phyloP scores from a whole-genome alignment of 2,888 invertebrate genomes.

The Orthosia cruda region DNA sequence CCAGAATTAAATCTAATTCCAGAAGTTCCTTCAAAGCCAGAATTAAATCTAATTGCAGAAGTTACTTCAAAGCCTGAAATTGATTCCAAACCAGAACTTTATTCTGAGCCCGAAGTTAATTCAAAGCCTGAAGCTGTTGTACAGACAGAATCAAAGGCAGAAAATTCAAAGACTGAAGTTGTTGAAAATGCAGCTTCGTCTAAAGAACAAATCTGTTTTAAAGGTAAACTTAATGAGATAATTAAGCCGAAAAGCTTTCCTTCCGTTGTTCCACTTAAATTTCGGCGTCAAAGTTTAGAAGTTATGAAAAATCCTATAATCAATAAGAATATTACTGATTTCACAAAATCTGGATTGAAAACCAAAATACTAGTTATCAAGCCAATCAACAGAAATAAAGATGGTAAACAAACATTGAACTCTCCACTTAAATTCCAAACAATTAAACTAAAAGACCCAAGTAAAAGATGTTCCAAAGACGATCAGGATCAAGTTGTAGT shows the following conservation, averaged over 20 bases:
- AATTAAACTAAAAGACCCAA: slow-evolving; percentile 94
- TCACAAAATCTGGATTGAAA: slow-evolving; percentile 88
- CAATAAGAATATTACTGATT: slow-evolving; percentile 86
- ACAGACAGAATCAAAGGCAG: not conserved
- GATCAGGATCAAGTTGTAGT: slow-evolving; percentile 86
- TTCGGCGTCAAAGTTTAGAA: slow-evolving; percentile 85
- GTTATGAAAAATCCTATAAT: slow-evolving; percentile 87
- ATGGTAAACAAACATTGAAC: slow-evolving; percentile 77
- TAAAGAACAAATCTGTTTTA: slow-evolving; percentile 58
- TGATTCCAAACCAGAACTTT: not conserved
- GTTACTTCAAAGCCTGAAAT: not conserved
- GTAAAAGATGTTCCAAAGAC: slow-evolving; percentile 76
- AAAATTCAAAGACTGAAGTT: slow-evolving; percentile 44
- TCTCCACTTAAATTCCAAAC: slow-evolving; percentile 86
- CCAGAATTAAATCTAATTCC: not conserved
- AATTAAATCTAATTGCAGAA: not conserved
- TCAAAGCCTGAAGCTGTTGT: slow-evolving; percentile 5
- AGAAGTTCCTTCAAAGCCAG: not conserved
- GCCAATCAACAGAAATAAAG: slow-evolving; percentile 86
- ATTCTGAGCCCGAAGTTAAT: not conserved
- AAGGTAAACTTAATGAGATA: slow-evolving; percentile 60
- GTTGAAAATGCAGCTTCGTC: slow-evolving; percentile 41
- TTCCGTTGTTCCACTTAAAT: slow-evolving; percentile 83
- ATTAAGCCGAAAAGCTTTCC: slow-evolving; percentile 76
- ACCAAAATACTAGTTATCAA: slow-evolving; percentile 89